Base-by-base conservation (phyloP, 2,888 invertebrate genomes). In the Spodoptera littoralis region DNA sequence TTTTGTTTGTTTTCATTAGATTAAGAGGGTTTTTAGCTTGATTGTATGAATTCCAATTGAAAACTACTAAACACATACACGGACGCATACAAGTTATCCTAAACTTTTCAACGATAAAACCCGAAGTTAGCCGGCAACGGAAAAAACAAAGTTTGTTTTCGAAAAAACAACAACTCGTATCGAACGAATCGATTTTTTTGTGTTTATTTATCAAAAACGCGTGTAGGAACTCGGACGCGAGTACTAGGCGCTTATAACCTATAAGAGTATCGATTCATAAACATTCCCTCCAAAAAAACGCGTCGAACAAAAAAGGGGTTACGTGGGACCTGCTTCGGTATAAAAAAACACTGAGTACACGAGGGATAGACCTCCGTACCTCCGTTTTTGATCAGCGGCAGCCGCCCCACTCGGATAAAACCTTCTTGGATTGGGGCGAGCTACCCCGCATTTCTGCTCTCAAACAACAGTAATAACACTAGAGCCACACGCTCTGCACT, bases 321-420 rank as follows among this genome's bases (percentile, higher is more conserved):
- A 88, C 87, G 85, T 82, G 77, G 84, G 90, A 92, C 92, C 91
- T 92, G 91, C 86, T 90, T 85, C 88, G 86, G 76, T 82, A 84
- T 83, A 88, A 90, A 90, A 91, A 90, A 89, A 85, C 84, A 88
- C 73, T 83, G 90, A 92, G 92, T 84, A 90, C 89, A 91, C 92
- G 93, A 93, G 93, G 93, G 92, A 87, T 87, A 87, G 88, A 87
- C 92, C 93, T 93, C 92, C 92, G 93, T 94, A 93, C 93, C 93
- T 93, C 93, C 85, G 90, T 87, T 84, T 86, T 87, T 86, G 90
- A 80, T 92, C 90, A 91, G 90, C 88, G 87, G 84, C 87, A 86
- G 84, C 86, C 90, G 90, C 92, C 91, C 92, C 90, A 88, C 90
- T 88, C 87, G 88, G 79, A 82, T 87, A 89, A 85, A 86, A 87